Evolutionary conservation across 1,140 invertebrate genomes (phyloP), one percentile per base, ranked within the genome.

Genomic region (Spodoptera litura): DNA sequence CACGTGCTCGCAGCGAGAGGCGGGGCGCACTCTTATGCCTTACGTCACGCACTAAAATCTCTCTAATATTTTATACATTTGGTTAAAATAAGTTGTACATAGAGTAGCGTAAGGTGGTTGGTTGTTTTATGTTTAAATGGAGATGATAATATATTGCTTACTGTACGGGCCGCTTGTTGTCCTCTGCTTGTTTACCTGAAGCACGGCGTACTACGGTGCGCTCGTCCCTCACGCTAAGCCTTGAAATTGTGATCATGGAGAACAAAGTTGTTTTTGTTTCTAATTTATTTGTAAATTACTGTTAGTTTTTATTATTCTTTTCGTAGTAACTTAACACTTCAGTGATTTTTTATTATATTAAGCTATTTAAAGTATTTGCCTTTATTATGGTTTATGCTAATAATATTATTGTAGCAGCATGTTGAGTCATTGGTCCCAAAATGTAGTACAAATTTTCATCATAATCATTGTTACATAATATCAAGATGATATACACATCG

Each of bases 261-360:
- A 93, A 92, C 91, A 93, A 94, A 94, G 85, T 92, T 92, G 93
- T 94, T 94, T 94, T 94, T 94, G 92, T 94, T 94, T 94, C 91
- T 94, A 92, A 94, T 94, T 94, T 94, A 94, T 94, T 94, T 93
- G 91, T 94, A 92, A 87, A 89, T 68, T 93, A 92, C 88, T 90
- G 89, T 93, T 93, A 91, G 86, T 87, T 88, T 88, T 88, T 90
- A 83, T 82, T 44, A 44, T 6, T 86, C 62, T 81, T 87, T 85
- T 85, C 82, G 78, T 87, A 78, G 85, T 38, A 74, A 44, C 55
- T 59, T 74, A 81, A 78, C 77, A 80, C 81, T 85, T 55, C 52
- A 66, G 55, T 83, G 52, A 80, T 77, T 83, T 83, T 87, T 89
- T 85, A 74, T 76, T 70, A 62, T 58, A 72, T 76, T 78, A 79